Evolutionary conservation across 2,797 vertebrate genomes (phyloP).

Genomic region (Hybognathus amarus): DNA sequence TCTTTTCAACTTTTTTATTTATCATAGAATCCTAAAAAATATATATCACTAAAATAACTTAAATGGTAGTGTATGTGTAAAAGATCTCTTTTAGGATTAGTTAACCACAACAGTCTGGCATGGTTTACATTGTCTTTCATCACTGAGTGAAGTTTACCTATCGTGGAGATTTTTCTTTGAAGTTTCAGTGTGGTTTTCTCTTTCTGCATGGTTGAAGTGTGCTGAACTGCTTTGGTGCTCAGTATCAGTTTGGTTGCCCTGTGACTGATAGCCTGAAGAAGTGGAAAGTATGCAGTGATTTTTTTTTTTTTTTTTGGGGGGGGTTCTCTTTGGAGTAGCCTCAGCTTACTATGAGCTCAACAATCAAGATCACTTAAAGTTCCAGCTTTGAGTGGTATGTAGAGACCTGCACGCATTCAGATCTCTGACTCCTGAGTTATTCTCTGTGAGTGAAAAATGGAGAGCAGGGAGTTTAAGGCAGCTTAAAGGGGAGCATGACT

Average conservation of each 20-base stretch:
- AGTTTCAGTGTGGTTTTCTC: not conserved
- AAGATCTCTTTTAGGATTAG: not conserved
- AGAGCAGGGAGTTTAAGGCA: slow-evolving; percentile 37
- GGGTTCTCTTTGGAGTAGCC: slow-evolving; percentile 1
- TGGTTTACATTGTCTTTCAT: not conserved
- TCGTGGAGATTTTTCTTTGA: not conserved
- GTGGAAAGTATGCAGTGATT: slow-evolving; percentile 55
- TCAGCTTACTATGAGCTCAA: slow-evolving; percentile 13
- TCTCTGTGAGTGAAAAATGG: slow-evolving; percentile 34
- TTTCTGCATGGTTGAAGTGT: slow-evolving; percentile 11
- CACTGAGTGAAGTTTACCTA: not conserved
- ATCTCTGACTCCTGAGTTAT: slow-evolving; percentile 28
- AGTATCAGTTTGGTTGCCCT: not conserved
- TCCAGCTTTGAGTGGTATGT: slow-evolving; percentile 50
- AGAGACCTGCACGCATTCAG: slow-evolving; percentile 38
- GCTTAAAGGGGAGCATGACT: slow-evolving; percentile 58
- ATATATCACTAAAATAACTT: not conserved
- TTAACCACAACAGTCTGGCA: not conserved
- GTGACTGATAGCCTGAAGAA: slow-evolving; percentile 50
- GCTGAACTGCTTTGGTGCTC: not conserved
- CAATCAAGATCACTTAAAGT: slow-evolving; percentile 25
- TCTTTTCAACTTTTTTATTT: not conserved
- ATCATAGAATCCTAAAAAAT: not conserved
- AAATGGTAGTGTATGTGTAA: no score
- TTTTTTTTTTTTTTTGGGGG: not conserved